Conservation (phyloP, 2,797 vertebrate species). For the Falco cherrug region DNA sequence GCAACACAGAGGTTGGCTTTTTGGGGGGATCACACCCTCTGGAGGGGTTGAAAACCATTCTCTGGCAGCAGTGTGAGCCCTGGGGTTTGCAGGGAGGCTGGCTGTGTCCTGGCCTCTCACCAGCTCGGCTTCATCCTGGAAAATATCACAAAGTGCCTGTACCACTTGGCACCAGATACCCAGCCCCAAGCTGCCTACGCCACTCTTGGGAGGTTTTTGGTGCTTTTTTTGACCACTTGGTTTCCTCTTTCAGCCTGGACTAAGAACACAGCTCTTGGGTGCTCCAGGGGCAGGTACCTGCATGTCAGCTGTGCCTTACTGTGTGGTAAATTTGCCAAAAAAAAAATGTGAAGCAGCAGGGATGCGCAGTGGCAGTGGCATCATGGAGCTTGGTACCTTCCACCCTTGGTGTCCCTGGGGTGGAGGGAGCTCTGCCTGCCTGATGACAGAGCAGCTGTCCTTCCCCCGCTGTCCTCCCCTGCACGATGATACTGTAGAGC, state of each 20-base stretch:
- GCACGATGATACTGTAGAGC: not conserved
- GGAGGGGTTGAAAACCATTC: not conserved
- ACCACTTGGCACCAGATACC: accelerated
- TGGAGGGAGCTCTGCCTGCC: not conserved
- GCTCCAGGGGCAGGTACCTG: not conserved
- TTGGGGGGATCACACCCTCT: not conserved
- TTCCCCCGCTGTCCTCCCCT: not conserved
- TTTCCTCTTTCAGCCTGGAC: not conserved
- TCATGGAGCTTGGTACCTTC: not conserved
- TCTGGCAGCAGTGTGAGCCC: not conserved
- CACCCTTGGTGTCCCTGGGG: accelerated
- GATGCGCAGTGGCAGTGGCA: accelerated
- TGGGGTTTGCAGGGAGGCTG: not conserved
- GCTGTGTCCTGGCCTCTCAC: not conserved
- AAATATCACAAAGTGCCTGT: not conserved
- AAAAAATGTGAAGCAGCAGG: not conserved
- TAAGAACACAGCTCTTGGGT: not conserved
- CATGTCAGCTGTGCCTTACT: not conserved
- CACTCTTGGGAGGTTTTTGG: not conserved
- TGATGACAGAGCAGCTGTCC: not conserved
- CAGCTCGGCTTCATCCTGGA: not conserved
- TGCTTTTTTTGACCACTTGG: constrained; percentile 7
- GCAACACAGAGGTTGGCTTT: not conserved
- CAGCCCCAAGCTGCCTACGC: not conserved
- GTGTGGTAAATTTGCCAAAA: not conserved